Base-by-base conservation (phyloP, 2,113 vertebrate species). In the Hydropotes inermis region DNA sequence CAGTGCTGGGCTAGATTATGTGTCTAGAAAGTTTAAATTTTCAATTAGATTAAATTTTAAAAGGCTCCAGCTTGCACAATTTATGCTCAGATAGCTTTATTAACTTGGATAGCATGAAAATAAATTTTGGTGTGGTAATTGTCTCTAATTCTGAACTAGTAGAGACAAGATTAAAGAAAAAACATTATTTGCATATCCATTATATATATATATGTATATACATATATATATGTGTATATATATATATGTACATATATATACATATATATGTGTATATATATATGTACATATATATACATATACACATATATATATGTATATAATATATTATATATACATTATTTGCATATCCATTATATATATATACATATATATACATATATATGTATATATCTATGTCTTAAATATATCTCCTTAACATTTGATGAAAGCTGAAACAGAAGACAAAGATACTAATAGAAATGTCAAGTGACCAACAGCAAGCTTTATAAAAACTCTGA, bases 361-460 rank as follows among this genome's bases (percentile, higher is more conserved):
- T 21, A n/a, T 64, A 64, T 61, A 30, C n/a, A n/a, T 64, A 64
- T 61, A 30, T 61, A 30, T 64, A 82, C 36, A 76, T 27, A n/a
- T 50, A 50, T n/a, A n/a, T n/a, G n/a, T n/a, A n/a, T n/a, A n/a
- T n/a, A n/a, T n/a, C n/a, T n/a, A n/a, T n/a, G n/a, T 30, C n/a
- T 36, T 91, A 78, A 57, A 23, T 61, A 21, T 57, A 85, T 86
- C 33, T 87, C 30, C 61, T 96, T 95, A 94, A 74, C 58, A 79
- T 91, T 92, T 89, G 86, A 33, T 96, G n/a, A 96, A 88, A 94
- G 23, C 70, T 91, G 45, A 94, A 97, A 81, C 61, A 93, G 28
- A 95, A 93, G 54, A 86, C 54, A 91, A 94, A 93, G 43, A 70
- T 33, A 91, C 30, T 60, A 84, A 84, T 13, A 93, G 47, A 88